A percentile compares a stretch with the other conserved stretches of the same genome.
Evolutionary conservation across 2,113 vertebrate species (phyloP).

Genomic region (Calypte anna): DNA sequence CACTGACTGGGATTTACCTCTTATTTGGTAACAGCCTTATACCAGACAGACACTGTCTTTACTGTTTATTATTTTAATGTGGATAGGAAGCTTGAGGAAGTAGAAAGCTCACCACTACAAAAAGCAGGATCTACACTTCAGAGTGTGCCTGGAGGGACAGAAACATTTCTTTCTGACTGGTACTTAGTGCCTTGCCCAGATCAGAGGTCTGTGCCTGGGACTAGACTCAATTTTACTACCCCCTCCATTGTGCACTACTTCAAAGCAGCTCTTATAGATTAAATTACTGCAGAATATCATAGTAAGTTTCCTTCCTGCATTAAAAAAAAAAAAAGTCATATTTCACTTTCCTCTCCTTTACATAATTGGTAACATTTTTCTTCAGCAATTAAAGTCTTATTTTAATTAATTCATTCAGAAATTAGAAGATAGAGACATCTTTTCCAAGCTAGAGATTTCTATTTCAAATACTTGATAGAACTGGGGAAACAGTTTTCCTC

Average conservation of each 20-base stretch:
- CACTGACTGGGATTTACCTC: not conserved
- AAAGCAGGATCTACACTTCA: not conserved
- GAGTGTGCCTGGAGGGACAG: not conserved
- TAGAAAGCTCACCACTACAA: not conserved
- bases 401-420: constrained; percentile 7
- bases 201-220: not conserved
- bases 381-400: not conserved
- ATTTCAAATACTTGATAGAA: not conserved
- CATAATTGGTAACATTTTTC: not conserved
- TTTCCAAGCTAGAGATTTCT: not conserved
- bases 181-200: not conserved
- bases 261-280: not conserved
- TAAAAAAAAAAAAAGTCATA: not conserved
- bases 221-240: not conserved
- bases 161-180: not conserved
- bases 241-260: not conserved
- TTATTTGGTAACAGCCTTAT: rapidly evolving
- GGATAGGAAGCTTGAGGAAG: not conserved
- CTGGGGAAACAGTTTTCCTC: not conserved
- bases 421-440: not conserved
- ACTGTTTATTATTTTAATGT: not conserved
- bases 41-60: not conserved
- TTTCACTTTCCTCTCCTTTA: not conserved
- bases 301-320: not conserved
- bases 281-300: not conserved